Conservation (phyloP, 2,113 vertebrate genomes). For the Gymnocephalus cernua region DNA sequence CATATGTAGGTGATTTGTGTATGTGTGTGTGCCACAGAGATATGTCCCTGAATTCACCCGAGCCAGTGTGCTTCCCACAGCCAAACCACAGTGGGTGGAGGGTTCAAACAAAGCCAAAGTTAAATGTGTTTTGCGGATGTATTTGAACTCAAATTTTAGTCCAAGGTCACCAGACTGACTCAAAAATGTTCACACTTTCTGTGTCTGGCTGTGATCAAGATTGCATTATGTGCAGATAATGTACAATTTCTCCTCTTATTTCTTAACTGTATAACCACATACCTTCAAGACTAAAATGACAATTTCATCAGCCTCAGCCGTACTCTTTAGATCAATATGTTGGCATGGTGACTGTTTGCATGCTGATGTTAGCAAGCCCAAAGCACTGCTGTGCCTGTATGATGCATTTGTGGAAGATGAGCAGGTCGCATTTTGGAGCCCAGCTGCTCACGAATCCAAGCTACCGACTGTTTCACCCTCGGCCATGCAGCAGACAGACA, state of each 20-base stretch:
- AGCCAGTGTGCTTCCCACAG: constrained; percentile 7
- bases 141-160: neutral
- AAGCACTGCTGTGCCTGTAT: no score
- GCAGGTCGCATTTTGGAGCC: neutral
- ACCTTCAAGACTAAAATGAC: neutral
- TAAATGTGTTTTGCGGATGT: constrained; percentile 8
- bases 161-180: neutral
- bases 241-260: neutral
- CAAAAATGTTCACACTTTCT: neutral
- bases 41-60: constrained; percentile 24
- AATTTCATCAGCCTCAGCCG: neutral
- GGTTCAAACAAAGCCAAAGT: constrained; percentile 10
- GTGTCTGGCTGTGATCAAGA: neutral
- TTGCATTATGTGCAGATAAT: neutral
- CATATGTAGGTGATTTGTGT: constrained; percentile 26
- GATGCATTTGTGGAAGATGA: neutral
- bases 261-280: neutral
- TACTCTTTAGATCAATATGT: neutral
- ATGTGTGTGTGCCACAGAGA: constrained; percentile 15
- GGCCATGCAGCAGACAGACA: constrained; percentile 13
- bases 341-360: neutral
- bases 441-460: neutral
- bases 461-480: neutral
- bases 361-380: neutral
- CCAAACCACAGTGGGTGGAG: neutral